phyloP scores from a whole-genome alignment of 2,113 vertebrate genomes.

The Aythya baeri region DNA sequence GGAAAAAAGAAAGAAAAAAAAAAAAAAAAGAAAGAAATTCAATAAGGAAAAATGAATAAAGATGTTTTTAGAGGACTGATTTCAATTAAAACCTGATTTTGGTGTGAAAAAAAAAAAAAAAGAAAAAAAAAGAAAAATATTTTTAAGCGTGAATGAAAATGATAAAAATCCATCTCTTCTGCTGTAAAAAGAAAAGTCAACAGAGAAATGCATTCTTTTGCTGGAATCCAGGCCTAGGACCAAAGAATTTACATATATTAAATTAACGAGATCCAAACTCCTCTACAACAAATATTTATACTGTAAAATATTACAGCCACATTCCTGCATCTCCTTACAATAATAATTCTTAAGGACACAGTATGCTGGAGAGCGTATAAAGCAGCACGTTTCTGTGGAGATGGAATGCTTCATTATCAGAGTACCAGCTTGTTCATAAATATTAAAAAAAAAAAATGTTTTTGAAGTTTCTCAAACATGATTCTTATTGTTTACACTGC shows the following conservation, averaged over 20 bases:
- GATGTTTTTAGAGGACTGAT: neutral
- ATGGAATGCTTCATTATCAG: constrained; percentile 68
- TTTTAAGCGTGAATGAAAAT: constrained; percentile 6
- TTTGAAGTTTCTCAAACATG: constrained; percentile 38
- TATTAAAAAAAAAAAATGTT: constrained; percentile 57
- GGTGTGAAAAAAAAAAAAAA: constrained; percentile 7
- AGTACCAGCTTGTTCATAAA: constrained; percentile 61
- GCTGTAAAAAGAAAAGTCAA: constrained; percentile 29
- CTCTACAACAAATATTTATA: constrained; percentile 47
- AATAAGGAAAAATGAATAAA: neutral
- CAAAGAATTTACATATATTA: constrained; percentile 47
- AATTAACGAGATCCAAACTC: constrained; percentile 46
- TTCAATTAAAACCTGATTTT: constrained; percentile 37
- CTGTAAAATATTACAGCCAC: constrained; percentile 48
- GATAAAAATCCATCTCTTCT: constrained; percentile 22
- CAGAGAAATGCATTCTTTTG: constrained; percentile 43
- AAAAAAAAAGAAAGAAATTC: neutral
- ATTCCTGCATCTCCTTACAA: constrained; percentile 58
- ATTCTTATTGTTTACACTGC: constrained; percentile 28
- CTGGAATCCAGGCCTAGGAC: constrained; percentile 18
- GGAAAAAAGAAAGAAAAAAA: neutral
- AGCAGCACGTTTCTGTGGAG: constrained; percentile 23
- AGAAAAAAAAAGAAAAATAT: constrained; percentile 9
- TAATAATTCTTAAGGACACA: constrained; percentile 62
- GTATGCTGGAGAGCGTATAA: neutral